Base-by-base conservation (phyloP, 2,113 vertebrate species). In the Sapayoa aenigma region DNA sequence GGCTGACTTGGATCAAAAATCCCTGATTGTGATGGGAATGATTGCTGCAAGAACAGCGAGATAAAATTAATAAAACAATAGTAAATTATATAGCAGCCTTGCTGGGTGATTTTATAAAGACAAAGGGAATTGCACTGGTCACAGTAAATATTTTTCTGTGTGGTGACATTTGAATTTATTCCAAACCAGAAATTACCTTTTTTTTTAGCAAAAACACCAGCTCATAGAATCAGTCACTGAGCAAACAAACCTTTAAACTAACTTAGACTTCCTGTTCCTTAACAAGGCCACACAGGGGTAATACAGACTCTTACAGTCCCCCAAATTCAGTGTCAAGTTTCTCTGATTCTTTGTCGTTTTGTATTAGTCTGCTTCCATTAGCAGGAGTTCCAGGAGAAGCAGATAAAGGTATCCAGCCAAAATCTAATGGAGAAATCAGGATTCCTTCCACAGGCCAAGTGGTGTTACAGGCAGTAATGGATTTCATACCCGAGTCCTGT, bases 391-490 rank as follows among this genome's bases (percentile, higher is more conserved):
- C 97, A 95, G 91, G 86, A 91, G 68, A 84, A 90, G 94, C 91
- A 96, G 97, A 97, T 97, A 97, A 96, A 94, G 96, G 92, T 89
- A 95, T 96, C 96, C 96, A 94, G 93, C 96, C 95, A 86, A 97
- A 98, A 97, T 95, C 97, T 96, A 97, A 98, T 76, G 75, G 94
- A 98, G 97, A 97, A 97, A 98, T 97, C 92, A 90, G 33, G 44
- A 67, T 39, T 93, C 85, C 87, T 97, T 98, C 97, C 96, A 96
- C 97, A 98, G 98, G 97, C 97, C 93, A 81, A 81, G 96, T 87
- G 39, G 90, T 93, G 84, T 98, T 98, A 98, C 97, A 97, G 98
- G 98, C 98, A 98, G 98, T 97, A 98, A 99, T 98, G 98, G 98
- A 98, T 98, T 98, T 98, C 97, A 98, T 96, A 98, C 97, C 97